A percentile compares a stretch with the other conserved stretches of the same genome.
Conservation (phyloP, 1,140 invertebrate genomes). For the Sipha flava region DNA sequence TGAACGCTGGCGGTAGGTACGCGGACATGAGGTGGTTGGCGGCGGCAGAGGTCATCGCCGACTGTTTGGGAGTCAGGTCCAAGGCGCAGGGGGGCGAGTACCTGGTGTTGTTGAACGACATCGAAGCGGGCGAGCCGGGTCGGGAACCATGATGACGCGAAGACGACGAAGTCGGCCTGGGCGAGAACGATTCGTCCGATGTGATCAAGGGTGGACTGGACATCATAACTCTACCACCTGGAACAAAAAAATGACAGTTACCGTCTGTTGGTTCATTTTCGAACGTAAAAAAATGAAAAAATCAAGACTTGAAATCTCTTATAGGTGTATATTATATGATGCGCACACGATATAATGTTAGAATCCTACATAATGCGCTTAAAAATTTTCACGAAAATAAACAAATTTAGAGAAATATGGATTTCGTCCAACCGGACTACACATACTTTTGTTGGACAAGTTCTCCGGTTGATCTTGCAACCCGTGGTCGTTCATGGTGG, state of each 20-base stretch:
- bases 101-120: slow-evolving; percentile 42
- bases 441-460: slow-evolving; percentile 61
- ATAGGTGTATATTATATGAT: no score
- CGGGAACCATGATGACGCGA: slow-evolving; percentile 51
- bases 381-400: no score
- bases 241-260: slow-evolving; percentile 52
- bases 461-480: slow-evolving; percentile 71
- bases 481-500: slow-evolving; percentile 52
- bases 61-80: slow-evolving; percentile 51
- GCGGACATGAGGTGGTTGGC: slow-evolving; percentile 34
- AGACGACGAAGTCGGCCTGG: slow-evolving; percentile 43
- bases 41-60: slow-evolving; percentile 36
- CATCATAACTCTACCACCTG: slow-evolving; percentile 35
- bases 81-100: slow-evolving; percentile 50
- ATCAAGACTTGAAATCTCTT: no score
- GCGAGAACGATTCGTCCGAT: slow-evolving; percentile 43
- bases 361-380: no score
- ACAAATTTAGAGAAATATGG: no score
- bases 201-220: background rate
- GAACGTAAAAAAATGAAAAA: no score
- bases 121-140: slow-evolving; percentile 42
- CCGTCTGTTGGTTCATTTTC: slow-evolving; percentile 28
- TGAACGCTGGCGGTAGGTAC: slow-evolving; percentile 30
- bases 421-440: no score
- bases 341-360: no score